phyloP scores from a whole-genome alignment of 2,888 invertebrate species.

The Andrena fulva region DNA sequence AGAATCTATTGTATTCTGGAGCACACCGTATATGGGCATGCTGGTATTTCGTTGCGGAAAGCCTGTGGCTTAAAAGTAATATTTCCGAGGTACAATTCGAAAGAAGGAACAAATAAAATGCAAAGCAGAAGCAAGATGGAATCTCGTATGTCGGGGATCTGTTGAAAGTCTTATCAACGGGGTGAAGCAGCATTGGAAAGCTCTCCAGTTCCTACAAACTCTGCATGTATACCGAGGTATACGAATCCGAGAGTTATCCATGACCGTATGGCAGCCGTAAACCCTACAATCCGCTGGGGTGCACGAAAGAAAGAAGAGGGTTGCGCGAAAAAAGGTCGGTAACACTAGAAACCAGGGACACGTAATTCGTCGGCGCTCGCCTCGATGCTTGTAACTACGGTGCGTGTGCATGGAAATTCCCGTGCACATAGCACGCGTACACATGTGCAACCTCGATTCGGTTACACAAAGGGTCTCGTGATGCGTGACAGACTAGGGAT shows the following conservation, averaged over 20 bases:
- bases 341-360: conserved; percentile 63
- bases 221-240: background rate
- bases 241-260: conserved; percentile 33
- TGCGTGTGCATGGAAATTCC: conserved; percentile 56
- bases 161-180: conserved; percentile 28
- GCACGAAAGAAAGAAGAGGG: conserved; percentile 34
- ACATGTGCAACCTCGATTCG: conserved; percentile 49
- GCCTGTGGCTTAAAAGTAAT: background rate
- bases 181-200: conserved; percentile 23
- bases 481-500: conserved; percentile 29
- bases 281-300: conserved; percentile 45
- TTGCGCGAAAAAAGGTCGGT: conserved; percentile 29
- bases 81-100: conserved; percentile 7
- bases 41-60: background rate
- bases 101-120: background rate
- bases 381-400: conserved; percentile 60
- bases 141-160: background rate
- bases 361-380: conserved; percentile 75
- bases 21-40: background rate
- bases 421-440: conserved; percentile 19
- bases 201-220: conserved; percentile 23
- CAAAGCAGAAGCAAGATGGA: background rate
- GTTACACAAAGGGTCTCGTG: conserved; percentile 51
- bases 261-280: conserved; percentile 45
- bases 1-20: background rate